phyloP scores from a whole-genome alignment of 1,140 invertebrate species.

The Colletes latitarsis region DNA sequence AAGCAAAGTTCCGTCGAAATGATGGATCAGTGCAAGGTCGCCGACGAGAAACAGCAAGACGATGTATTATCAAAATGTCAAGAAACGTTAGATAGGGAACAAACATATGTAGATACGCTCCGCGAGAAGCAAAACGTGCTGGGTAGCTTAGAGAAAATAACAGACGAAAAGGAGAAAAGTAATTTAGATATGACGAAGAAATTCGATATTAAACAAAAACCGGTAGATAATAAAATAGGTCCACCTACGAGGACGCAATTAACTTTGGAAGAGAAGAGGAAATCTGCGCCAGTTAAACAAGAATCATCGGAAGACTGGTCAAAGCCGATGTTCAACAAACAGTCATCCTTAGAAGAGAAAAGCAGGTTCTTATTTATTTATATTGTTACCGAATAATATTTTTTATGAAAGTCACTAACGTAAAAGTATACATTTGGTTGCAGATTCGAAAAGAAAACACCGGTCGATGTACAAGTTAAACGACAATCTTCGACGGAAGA shows the following conservation, averaged over 20 bases:
- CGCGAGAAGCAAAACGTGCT: slow-evolving; percentile 35
- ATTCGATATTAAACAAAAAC: slow-evolving; percentile 69
- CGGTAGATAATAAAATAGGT: slow-evolving; percentile 53
- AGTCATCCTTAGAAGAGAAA: slow-evolving; percentile 73
- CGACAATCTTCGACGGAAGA: slow-evolving; percentile 52
- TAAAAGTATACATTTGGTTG: slow-evolving; percentile 21
- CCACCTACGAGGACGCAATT: slow-evolving; percentile 54
- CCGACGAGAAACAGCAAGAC: slow-evolving; percentile 43
- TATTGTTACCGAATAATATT: slow-evolving; percentile 1
- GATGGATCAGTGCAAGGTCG: slow-evolving; percentile 38
- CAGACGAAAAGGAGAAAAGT: slow-evolving; percentile 49
- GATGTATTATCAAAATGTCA: slow-evolving; percentile 19
- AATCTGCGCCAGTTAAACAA: slow-evolving; percentile 75
- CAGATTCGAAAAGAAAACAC: slow-evolving; percentile 59
- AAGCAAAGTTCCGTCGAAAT: slow-evolving; percentile 63
- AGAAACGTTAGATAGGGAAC: slow-evolving; percentile 30
- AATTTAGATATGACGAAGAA: slow-evolving; percentile 60
- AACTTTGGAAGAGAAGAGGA: slow-evolving; percentile 74
- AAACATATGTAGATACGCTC: slow-evolving; percentile 28
- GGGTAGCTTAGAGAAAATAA: slow-evolving; percentile 40
- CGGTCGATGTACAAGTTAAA: slow-evolving; percentile 50
- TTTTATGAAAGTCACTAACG: neutral
- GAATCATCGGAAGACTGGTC: slow-evolving; percentile 71
- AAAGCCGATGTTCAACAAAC: slow-evolving; percentile 69
- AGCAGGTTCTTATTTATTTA: slow-evolving; percentile 55